phyloP scores from a whole-genome alignment of 2,113 vertebrate species.

The Atherinomorus stipes region DNA sequence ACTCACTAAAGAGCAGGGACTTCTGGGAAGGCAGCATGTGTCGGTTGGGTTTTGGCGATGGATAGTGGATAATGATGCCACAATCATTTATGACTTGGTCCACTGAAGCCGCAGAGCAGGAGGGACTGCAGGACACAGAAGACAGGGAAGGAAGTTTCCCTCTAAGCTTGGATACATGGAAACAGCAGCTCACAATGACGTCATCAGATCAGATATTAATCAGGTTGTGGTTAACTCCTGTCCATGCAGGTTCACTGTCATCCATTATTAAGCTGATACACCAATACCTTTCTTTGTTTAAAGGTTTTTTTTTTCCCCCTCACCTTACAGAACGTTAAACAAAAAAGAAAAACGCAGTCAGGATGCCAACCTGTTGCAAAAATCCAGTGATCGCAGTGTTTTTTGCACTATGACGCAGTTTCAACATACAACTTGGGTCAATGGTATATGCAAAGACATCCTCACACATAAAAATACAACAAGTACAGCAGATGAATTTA shows the following conservation, averaged over 20 bases:
- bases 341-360: not conserved
- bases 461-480: no score
- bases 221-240: constrained; percentile 20
- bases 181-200: constrained; percentile 19
- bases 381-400: no score
- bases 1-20: constrained; percentile 82
- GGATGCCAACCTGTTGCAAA: no score
- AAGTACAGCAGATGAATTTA: no score
- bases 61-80: constrained; percentile 76
- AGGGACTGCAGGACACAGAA: constrained; percentile 30
- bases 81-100: constrained; percentile 92
- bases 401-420: no score
- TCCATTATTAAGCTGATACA: constrained; percentile 11
- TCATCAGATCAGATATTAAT: constrained; percentile 39
- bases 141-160: constrained; percentile 14
- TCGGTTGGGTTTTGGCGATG: constrained; percentile 86
- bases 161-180: constrained; percentile 20
- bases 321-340: not conserved
- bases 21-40: constrained; percentile 87
- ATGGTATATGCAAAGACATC: no score
- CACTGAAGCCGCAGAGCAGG: constrained; percentile 68
- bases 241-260: constrained; percentile 23
- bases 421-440: no score
- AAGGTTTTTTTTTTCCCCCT: not conserved
- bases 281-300: not conserved